These are phyloP conservation scores for Gambusia holbrooki DNA, from an alignment of 2,113 vertebrate species.

Conservation along the genomic window DNA sequence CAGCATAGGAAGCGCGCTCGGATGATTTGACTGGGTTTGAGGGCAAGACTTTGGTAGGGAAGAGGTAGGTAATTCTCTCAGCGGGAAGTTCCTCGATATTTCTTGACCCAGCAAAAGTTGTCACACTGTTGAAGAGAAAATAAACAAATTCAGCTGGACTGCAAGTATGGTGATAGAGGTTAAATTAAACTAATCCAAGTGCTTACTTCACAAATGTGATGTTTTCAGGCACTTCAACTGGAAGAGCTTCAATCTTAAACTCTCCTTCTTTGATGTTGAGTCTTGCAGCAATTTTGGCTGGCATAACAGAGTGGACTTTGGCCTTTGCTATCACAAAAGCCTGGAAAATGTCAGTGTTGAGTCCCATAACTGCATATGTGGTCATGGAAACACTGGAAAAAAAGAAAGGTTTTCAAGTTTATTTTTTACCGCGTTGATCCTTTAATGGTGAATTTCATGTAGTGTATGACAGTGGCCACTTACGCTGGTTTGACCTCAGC, in stretches of 20 bases:
- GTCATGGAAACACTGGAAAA: conserved; percentile 74
- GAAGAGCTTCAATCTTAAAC: conserved; percentile 80
- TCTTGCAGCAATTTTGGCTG: conserved; percentile 76
- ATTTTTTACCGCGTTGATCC: not conserved
- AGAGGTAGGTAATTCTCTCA: conserved; percentile 73
- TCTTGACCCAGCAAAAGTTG: conserved; percentile 81
- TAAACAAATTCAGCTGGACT: not conserved
- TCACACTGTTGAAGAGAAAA: conserved; percentile 68
- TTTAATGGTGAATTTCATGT: accelerated
- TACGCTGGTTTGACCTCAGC: conserved; percentile 77
- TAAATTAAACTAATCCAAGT: not conserved
- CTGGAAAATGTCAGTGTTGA: conserved; percentile 84
- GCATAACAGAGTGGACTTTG: conserved; percentile 62
- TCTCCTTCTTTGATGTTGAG: conserved; percentile 76
- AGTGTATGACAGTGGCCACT: not conserved
- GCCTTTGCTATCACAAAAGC: conserved; percentile 74
- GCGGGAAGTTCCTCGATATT: conserved; percentile 73
- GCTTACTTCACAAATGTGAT: conserved; percentile 76
- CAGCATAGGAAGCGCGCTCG: conserved; percentile 1
- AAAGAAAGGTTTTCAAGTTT: not conserved
- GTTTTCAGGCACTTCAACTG: conserved; percentile 73
- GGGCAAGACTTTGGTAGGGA: conserved; percentile 56
- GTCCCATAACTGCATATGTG: conserved; percentile 80
- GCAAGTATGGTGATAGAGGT: not conserved
- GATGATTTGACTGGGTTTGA: conserved; percentile 57